Base-by-base conservation (phyloP, 2,113 vertebrate species). In the Atrichornis clamosus region DNA sequence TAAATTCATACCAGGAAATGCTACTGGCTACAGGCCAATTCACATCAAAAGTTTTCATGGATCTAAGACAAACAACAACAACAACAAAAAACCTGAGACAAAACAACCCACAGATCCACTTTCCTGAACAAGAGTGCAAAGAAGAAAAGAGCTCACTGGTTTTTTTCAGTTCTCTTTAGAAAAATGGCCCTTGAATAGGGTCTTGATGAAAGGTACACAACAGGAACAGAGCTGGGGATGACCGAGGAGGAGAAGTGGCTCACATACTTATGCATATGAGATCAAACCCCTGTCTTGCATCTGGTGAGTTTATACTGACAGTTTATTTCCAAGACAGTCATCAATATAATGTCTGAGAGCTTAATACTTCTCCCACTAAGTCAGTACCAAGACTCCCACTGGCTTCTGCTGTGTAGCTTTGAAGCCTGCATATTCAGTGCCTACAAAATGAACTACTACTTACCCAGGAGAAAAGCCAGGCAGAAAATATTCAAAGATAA, bases 321-420 rank as follows among this genome's bases (percentile, higher is more conserved):
- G 76, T 72, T 93, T 96, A 70, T 94, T 95, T 95, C 58, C 80
- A 93, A 86, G 85, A 52, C 49, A 87, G 56, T 70, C 88, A 95
- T 92, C 92, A 94, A 58, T 92, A 86, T 53, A 67, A 70, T 33
- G 47, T 78, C 83, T 95, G 93, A 92, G 76, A 84, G 41, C 32
- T 90, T 90, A 84, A 94, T 89, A 62, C 69, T 89, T 74, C 85
- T 95, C 73, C 52, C 68, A 62, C n/a, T 65, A 88, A 52, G 52
- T 56, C 64, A 58, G 65, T 49, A 97, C 60, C 76, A 89, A 90
- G 41, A 94, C 73, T 96, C 90, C 86, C 80, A 72, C 88, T 89
- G 73, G 23, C 65, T 92, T 94, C 92, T 90, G 18, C 86, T n/a
- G n/a, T 69, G 49, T 59, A 64, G 41, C 69, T 89, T 78, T 83